Evolutionary conservation across 2,888 invertebrate genomes (phyloP).

Genomic region (Rhamphomyia laevipes): DNA sequence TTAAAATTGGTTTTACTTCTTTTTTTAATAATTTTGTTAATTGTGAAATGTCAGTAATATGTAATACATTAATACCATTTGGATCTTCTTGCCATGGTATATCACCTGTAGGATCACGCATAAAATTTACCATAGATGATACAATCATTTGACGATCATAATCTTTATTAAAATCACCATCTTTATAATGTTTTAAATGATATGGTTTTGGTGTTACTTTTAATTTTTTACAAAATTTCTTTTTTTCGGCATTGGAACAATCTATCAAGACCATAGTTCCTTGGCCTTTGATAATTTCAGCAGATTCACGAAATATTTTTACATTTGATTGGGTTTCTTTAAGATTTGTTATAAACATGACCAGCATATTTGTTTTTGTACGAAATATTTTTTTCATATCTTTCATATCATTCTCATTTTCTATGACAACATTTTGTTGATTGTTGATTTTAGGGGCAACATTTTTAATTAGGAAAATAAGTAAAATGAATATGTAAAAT

Average conservation of each 20-base stretch:
- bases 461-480: too few relatives aligned
- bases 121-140: conserved; percentile 68
- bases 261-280: conserved; percentile 59
- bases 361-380: conserved; percentile 79
- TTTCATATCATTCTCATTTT: conserved; percentile 56
- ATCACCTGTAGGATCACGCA: conserved; percentile 79
- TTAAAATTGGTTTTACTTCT: conserved; percentile 55
- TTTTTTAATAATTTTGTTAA: conserved; percentile 58
- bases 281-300: conserved; percentile 61
- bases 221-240: conserved; percentile 75
- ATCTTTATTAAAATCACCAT: conserved; percentile 80
- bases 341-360: conserved; percentile 49
- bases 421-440: conserved; percentile 37
- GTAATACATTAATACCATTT: conserved; percentile 58
- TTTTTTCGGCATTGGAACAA: conserved; percentile 51
- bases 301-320: conserved; percentile 62
- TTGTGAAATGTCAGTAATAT: conserved; percentile 51
- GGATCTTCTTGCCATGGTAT: conserved; percentile 87
- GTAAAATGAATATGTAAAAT: too few relatives aligned
- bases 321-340: conserved; percentile 48
- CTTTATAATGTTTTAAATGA: conserved; percentile 72
- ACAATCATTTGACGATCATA: conserved; percentile 68
- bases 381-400: conserved; percentile 72
- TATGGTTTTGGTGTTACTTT: conserved; percentile 54
- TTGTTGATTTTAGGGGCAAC: too few relatives aligned